phyloP scores from a whole-genome alignment of 2,888 invertebrate genomes.

The Arctia plantaginis region DNA sequence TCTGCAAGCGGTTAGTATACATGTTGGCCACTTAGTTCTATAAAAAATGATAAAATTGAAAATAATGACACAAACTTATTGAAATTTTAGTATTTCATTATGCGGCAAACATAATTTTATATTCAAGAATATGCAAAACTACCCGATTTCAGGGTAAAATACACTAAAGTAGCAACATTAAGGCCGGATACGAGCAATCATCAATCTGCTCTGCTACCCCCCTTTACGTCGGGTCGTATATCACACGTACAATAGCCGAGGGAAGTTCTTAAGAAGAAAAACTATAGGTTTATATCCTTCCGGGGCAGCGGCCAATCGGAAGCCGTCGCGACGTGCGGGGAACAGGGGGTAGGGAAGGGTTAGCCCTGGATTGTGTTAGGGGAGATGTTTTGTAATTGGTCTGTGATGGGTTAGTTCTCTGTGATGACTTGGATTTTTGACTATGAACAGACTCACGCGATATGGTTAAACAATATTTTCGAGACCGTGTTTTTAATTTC shows the following conservation, averaged over 20 bases:
- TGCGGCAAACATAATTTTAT: not conserved
- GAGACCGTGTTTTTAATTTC: not conserved
- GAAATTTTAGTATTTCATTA: not conserved
- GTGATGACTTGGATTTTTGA: slow-evolving; percentile 22
- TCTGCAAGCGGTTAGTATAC: too few relatives aligned
- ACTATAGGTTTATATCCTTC: slow-evolving; percentile 87
- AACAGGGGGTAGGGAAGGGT: slow-evolving; percentile 69
- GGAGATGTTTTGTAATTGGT: slow-evolving; percentile 53
- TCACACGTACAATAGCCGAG: slow-evolving; percentile 84
- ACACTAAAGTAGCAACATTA: slow-evolving; percentile 22
- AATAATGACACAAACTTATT: too few relatives aligned
- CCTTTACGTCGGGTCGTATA: slow-evolving; percentile 75
- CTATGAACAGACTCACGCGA: not conserved
- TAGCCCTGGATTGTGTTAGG: slow-evolving; percentile 58
- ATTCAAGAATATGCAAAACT: not conserved
- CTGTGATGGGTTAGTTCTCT: slow-evolving; percentile 36
- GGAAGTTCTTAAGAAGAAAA: slow-evolving; percentile 87
- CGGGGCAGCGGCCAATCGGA: slow-evolving; percentile 85
- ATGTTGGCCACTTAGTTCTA: too few relatives aligned
- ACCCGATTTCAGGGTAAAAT: slow-evolving; percentile 12
- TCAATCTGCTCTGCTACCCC: slow-evolving; percentile 72
- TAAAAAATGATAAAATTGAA: too few relatives aligned
- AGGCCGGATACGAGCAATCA: slow-evolving; percentile 80
- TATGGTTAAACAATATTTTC: not conserved
- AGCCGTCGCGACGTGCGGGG: slow-evolving; percentile 60